phyloP scores from a whole-genome alignment of 2,888 invertebrate genomes.

The Thymelicus acteon region DNA sequence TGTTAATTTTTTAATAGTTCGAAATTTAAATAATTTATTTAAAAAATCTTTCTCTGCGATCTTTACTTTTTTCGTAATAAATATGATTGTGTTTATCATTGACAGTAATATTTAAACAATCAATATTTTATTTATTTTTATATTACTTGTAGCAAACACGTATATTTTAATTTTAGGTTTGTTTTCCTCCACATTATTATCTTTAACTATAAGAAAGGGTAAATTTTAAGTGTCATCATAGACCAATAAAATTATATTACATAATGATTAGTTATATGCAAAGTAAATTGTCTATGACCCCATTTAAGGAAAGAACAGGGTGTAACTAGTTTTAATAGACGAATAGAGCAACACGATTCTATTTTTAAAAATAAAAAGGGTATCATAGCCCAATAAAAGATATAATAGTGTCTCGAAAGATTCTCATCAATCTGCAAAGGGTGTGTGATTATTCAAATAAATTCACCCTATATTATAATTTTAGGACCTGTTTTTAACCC shows the following conservation, averaged over 20 bases:
- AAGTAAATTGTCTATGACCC: neutral
- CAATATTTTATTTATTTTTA: too few relatives aligned
- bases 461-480: slow-evolving; percentile 14
- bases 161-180: too few relatives aligned
- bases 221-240: neutral
- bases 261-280: neutral
- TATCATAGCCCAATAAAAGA: slow-evolving; percentile 4
- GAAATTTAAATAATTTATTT: too few relatives aligned
- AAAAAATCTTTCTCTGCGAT: too few relatives aligned
- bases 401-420: slow-evolving; percentile 6
- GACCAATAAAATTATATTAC: neutral
- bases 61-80: too few relatives aligned
- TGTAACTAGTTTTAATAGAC: neutral
- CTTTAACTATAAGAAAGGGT: too few relatives aligned
- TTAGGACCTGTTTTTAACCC: slow-evolving; percentile 19
- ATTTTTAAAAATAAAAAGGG: slow-evolving; percentile 4
- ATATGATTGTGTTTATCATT: too few relatives aligned
- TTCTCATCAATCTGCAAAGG: slow-evolving; percentile 10
- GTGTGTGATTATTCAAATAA: slow-evolving; percentile 16
- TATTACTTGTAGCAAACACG: too few relatives aligned
- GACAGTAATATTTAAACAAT: too few relatives aligned
- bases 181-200: too few relatives aligned
- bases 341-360: slow-evolving; percentile 5
- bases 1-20: too few relatives aligned
- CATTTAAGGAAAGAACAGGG: slow-evolving; percentile 6